Conservation (phyloP, 2,888 invertebrate species). For the Melieria picta region DNA sequence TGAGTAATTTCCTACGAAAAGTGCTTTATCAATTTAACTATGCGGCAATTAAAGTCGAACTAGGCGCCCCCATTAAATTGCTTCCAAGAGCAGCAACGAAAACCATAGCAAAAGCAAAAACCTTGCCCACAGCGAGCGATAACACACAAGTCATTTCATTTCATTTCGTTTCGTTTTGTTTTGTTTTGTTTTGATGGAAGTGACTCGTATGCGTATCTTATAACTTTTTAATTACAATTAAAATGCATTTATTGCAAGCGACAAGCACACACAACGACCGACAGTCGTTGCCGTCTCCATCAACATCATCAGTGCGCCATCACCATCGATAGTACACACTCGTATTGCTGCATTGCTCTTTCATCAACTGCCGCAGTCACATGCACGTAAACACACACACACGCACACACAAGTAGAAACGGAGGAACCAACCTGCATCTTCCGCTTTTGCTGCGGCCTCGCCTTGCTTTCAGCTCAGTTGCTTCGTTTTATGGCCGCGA, state of each 20-base stretch:
- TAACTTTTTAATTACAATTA: conserved; percentile 31
- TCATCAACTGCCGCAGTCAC: conserved; percentile 25
- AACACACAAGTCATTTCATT: too few relatives aligned
- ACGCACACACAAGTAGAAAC: background rate
- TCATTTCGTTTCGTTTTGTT: too few relatives aligned
- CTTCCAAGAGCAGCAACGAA: too few relatives aligned
- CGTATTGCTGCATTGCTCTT: conserved; percentile 3
- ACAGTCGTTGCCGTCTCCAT: conserved; percentile 1
- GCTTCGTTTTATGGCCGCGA: background rate
- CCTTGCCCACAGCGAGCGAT: too few relatives aligned
- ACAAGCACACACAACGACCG: conserved; percentile 16
- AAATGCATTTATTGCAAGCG: conserved; percentile 33
- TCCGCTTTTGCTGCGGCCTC: conserved; percentile 6
- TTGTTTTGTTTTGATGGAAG: too few relatives aligned
- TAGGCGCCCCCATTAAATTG: too few relatives aligned
- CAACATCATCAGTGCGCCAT: conserved; percentile 14
- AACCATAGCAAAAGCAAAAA: too few relatives aligned
- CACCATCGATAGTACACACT: conserved; percentile 14
- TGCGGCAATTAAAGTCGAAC: too few relatives aligned
- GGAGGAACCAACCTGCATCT: background rate
- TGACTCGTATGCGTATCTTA: too few relatives aligned
- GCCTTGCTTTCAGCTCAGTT: background rate
- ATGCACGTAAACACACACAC: background rate
- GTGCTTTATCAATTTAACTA: too few relatives aligned
- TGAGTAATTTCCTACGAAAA: too few relatives aligned